Evolutionary conservation across 2,797 vertebrate genomes (phyloP).

Genomic region (Cyclopterus lumpus): DNA sequence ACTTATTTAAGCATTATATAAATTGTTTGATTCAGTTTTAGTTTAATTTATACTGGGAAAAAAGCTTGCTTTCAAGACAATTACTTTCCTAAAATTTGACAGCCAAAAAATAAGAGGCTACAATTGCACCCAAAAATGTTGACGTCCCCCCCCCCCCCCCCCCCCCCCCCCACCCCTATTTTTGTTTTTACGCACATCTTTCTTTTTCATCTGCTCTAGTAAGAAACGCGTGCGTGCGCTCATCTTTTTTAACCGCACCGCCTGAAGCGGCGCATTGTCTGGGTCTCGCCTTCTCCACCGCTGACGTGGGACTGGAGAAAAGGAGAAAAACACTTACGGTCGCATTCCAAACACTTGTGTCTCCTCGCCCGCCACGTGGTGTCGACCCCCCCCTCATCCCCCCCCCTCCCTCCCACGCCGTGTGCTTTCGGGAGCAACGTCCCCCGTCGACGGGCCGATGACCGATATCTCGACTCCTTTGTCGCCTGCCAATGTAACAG

Average conservation of each 20-base stretch:
- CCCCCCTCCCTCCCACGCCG: neutral
- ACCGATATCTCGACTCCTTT: constrained; percentile 57
- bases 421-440: constrained; percentile 36
- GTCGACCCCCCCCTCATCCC: constrained; percentile 1
- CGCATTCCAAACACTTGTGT: constrained; percentile 4
- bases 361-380: neutral
- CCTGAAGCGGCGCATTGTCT: constrained; percentile 19
- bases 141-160: too few relatives aligned
- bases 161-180: too few relatives aligned
- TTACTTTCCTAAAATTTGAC: neutral
- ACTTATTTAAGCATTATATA: neutral
- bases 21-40: neutral
- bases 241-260: constrained; percentile 7
- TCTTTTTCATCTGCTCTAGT: neutral
- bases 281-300: constrained; percentile 17
- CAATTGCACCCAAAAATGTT: constrained; percentile 25
- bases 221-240: constrained; percentile 33
- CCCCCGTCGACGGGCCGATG: constrained; percentile 38
- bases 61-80: neutral
- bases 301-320: neutral
- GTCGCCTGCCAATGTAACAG: constrained; percentile 75
- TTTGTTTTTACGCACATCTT: too few relatives aligned
- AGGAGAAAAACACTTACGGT: constrained; percentile 5
- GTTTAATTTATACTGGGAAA: neutral
- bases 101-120: neutral